Conservation (phyloP, 2,113 vertebrate species). For the Recurvirostra avosetta region DNA sequence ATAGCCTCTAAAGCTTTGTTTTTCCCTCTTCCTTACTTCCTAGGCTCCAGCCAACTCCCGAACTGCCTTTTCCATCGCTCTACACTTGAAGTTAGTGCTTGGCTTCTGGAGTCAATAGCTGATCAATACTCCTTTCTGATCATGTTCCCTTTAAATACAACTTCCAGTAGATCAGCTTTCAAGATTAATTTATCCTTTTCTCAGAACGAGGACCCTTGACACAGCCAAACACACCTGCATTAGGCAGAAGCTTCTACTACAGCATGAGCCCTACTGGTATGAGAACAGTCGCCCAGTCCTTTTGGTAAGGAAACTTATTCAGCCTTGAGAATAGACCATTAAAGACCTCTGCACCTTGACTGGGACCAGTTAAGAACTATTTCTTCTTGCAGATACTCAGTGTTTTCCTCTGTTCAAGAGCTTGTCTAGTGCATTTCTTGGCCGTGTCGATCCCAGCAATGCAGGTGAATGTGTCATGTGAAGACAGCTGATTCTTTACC, state of each 20-base stretch:
- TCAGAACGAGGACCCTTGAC: neutral
- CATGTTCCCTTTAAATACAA: neutral
- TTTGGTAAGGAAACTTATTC: neutral
- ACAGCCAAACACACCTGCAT: neutral
- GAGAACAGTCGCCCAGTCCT: neutral
- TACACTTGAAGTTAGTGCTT: conserved; percentile 69
- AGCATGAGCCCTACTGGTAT: neutral
- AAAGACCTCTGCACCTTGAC: neutral
- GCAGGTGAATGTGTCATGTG: neutral
- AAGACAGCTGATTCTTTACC: neutral
- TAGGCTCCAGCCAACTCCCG: conserved; percentile 91
- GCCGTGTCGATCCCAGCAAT: neutral
- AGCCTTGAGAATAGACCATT: neutral
- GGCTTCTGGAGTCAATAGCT: neutral
- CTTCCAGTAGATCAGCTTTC: neutral
- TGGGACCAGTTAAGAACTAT: neutral
- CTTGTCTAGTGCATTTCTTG: neutral
- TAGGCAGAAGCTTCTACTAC: neutral
- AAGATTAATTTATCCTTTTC: neutral
- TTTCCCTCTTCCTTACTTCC: neutral
- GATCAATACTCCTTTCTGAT: neutral
- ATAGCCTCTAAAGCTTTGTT: neutral
- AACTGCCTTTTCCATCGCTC: conserved; percentile 85
- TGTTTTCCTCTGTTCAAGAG: neutral
- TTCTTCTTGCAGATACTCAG: neutral